Evolutionary conservation across 2,888 invertebrate genomes (phyloP).

Genomic region (Ceriagrion tenellum): DNA sequence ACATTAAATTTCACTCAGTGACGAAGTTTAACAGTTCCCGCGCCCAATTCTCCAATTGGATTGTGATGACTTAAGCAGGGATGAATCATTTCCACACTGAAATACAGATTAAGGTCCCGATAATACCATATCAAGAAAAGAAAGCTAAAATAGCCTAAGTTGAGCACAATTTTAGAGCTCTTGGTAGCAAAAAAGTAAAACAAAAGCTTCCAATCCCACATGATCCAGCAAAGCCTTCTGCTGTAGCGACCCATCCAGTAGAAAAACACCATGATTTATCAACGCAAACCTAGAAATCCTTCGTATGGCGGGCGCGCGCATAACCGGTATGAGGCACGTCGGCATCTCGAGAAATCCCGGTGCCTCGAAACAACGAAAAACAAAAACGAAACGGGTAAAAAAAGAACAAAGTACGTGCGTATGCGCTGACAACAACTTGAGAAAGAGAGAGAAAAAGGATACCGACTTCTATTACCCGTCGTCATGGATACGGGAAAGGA

Average conservation of each 20-base stretch:
- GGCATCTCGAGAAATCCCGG: neutral
- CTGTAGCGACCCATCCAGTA: neutral
- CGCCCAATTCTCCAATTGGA: no score
- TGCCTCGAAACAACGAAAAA: neutral
- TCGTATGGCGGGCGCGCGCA: neutral
- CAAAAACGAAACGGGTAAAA: neutral
- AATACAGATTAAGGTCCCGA: no score
- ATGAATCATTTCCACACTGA: no score
- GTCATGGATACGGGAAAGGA: constrained; percentile 3
- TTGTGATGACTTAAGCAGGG: no score
- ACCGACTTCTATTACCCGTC: neutral
- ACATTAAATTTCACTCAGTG: no score
- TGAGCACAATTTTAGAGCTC: no score
- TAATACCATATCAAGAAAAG: no score
- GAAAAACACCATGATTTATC: neutral
- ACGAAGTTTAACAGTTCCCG: no score
- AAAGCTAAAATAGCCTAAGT: no score
- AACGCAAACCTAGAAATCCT: neutral
- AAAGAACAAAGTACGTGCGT: neutral
- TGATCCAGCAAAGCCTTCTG: neutral
- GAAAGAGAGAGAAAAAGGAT: neutral
- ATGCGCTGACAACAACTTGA: neutral
- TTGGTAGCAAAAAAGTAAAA: no score
- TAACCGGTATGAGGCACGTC: neutral
- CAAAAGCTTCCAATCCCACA: neutral